Evolutionary conservation across 2,113 vertebrate genomes (phyloP).

Genomic region (Motacilla tschutschensis): DNA sequence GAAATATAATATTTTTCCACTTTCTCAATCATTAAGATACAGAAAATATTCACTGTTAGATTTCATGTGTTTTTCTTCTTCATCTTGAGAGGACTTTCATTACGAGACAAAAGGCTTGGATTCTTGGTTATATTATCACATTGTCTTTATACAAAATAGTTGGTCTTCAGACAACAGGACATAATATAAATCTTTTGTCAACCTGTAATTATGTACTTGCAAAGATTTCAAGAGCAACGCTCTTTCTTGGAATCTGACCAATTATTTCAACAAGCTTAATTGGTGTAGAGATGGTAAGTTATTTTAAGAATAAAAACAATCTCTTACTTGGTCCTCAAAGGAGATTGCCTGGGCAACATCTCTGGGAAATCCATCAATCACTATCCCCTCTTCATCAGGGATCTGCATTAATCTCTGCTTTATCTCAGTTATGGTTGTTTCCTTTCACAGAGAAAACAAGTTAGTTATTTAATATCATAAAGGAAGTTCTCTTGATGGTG

Average conservation of each 20-base stretch:
- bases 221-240: slow-evolving; percentile 10
- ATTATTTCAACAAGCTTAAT: slow-evolving; percentile 17
- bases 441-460: slow-evolving; percentile 72
- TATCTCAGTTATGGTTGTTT: slow-evolving; percentile 98
- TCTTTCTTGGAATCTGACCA: slow-evolving; percentile 7
- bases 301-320: slow-evolving; percentile 40
- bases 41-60: background rate
- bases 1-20: background rate
- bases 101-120: background rate
- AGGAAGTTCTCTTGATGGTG: background rate
- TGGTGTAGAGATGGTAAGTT: background rate
- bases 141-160: background rate
- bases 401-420: slow-evolving; percentile 98
- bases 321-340: slow-evolving; percentile 96
- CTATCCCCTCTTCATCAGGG: slow-evolving; percentile 90
- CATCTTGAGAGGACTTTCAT: background rate
- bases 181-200: background rate
- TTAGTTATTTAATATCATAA: background rate
- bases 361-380: slow-evolving; percentile 96
- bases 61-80: background rate
- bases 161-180: background rate
- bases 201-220: background rate
- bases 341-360: slow-evolving; percentile 95
- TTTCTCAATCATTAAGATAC: background rate
- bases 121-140: background rate